Evolutionary conservation across 2,797 vertebrate genomes (phyloP), one percentile per base, ranked within the genome.

Genomic region (Spatula versicolor): DNA sequence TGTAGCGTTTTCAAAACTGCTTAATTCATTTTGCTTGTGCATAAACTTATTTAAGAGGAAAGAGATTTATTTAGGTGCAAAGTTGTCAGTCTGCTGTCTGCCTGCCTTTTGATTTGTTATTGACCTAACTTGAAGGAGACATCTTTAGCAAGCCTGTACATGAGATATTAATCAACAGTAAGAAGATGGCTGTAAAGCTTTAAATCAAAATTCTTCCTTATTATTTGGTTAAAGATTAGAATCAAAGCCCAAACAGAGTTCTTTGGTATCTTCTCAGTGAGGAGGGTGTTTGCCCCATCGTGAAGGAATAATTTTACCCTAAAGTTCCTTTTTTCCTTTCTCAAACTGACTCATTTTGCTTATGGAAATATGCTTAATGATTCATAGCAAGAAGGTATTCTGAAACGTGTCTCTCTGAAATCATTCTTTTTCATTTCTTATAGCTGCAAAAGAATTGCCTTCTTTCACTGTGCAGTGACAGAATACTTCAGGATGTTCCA

Each of bases 391-490:
- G 56, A 54, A 90, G 67, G 18, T 45, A 4, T 54, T 90, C 67
- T 33, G 21, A 78, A 89, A 48, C 12, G 0, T 52, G 2, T 46
- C 21, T 77, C 7, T 95, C 68, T 93, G 50, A 88, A 71, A 26
- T 30, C 18, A 79, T 90, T 84, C 0, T 63, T 50, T 86, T 91
- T 96, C 14, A 25, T 98, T 50, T 93, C 91, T 88, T 62, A 13
- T 54, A 99, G 99, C 97, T 99, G 97, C 99, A 99, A 97, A 99
- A 99, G 97, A 99, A 99, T 93, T 99, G 99, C 95, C 98, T 99
- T 73, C 98, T 99, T 93, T 99, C 99, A 86, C 98, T 99, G 64
- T 99, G 99, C 98, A 99, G 99, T 93, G 99, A 99, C 95, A 98
- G 99, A 88, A 99, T 99, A 92, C 98, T 99, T 95, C 99, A 99